Conservation (phyloP, 2,797 vertebrate genomes). For the Astyanax mexicanus region DNA sequence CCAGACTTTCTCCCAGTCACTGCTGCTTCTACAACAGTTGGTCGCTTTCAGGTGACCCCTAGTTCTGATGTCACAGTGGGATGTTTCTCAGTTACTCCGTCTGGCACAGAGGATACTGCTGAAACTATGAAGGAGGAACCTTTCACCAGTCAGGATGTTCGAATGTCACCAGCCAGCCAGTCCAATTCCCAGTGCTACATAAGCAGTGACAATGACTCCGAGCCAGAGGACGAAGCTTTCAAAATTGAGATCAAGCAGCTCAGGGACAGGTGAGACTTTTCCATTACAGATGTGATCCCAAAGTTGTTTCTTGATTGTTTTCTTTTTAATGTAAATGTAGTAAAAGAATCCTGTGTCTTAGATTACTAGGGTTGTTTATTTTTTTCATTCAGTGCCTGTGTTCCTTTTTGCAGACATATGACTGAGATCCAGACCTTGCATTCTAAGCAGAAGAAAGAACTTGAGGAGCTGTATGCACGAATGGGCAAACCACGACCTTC, state of each 20-base stretch:
- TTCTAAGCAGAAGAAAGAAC: conserved; percentile 91
- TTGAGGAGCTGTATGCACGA: conserved; percentile 85
- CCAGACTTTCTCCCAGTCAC: conserved; percentile 40
- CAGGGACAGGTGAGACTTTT: conserved; percentile 86
- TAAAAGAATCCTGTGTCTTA: neutral
- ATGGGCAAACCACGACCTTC: conserved; percentile 87
- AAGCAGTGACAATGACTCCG: conserved; percentile 94
- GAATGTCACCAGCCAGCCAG: conserved; percentile 70
- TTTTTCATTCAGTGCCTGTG: neutral
- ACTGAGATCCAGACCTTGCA: conserved; percentile 92
- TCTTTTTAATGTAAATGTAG: neutral
- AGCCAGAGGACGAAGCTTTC: conserved; percentile 89
- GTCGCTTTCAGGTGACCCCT: conserved; percentile 89
- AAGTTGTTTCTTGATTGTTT: neutral
- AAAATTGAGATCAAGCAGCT: conserved; percentile 88
- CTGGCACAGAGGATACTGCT: conserved; percentile 54
- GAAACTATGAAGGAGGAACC: conserved; percentile 58
- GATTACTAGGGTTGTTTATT: neutral
- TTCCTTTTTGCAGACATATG: conserved; percentile 83
- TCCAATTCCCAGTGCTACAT: conserved; percentile 80
- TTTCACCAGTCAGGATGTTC: conserved; percentile 68
- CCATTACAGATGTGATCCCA: neutral
- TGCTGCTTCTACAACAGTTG: conserved; percentile 75
- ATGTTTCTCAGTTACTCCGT: conserved; percentile 82
- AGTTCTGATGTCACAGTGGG: conserved; percentile 82